Percentiles rank a stretch among this genome's conserved stretches.
Conservation (phyloP, 1,140 invertebrate genomes). For the Glomeris maerens region DNA sequence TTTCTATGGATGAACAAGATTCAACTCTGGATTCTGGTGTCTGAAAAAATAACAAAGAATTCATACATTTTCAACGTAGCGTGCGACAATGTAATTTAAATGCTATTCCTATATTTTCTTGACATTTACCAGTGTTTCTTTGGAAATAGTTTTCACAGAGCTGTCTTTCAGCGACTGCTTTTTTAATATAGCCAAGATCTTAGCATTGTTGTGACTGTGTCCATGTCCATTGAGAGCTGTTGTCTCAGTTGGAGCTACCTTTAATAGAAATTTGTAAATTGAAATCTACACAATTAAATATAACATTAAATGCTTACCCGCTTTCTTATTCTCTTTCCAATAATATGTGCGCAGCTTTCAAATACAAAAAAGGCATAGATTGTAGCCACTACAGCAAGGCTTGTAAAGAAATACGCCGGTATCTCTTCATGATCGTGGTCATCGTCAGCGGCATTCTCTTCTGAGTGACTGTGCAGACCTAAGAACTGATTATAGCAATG, state of each 20-base stretch:
- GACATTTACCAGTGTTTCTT: not conserved
- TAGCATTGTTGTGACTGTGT: not conserved
- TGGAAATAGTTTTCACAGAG: not conserved
- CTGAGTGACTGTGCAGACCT: constrained; percentile 16
- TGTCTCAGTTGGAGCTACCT: not conserved
- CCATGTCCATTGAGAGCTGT: not conserved
- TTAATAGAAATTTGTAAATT: not conserved
- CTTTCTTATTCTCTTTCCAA: not conserved
- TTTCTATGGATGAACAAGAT: not conserved
- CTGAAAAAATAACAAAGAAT: too few species aligned
- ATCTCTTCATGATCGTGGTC: constrained; percentile 4
- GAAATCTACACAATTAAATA: not conserved
- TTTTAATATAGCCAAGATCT: not conserved
- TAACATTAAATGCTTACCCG: not conserved
- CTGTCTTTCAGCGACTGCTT: not conserved
- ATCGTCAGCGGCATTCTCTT: constrained; percentile 15
- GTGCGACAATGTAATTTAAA: not conserved
- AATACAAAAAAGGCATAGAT: constrained; percentile 27
- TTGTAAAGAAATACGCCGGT: constrained; percentile 20
- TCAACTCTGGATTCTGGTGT: not conserved
- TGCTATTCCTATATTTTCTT: too few species aligned
- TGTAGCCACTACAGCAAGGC: constrained; percentile 22
- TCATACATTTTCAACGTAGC: not conserved
- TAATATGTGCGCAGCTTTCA: constrained; percentile 36
- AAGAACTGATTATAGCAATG: too few species aligned